Evolutionary conservation across 2,888 invertebrate species (phyloP).

Genomic region (Esperia sulphurella): DNA sequence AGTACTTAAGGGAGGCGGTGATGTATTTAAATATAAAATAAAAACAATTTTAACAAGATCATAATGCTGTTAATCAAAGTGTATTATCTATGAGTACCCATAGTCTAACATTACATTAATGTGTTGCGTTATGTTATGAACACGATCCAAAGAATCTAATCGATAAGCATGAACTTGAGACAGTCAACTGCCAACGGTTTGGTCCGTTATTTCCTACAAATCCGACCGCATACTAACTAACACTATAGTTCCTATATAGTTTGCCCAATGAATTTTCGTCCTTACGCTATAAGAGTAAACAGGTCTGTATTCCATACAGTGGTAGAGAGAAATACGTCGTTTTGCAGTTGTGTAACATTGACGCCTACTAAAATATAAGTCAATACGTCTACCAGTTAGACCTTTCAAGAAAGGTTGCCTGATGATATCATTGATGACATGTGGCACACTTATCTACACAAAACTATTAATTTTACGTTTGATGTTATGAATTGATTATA

Average conservation of each 20-base stretch:
- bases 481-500: not conserved
- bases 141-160: slow-evolving; percentile 9
- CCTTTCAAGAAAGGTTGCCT: not conserved
- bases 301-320: not conserved
- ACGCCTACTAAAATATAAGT: slow-evolving; percentile 1
- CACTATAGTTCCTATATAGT: slow-evolving; percentile 7
- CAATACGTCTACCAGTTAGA: not conserved
- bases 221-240: slow-evolving; percentile 58
- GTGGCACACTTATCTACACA: not conserved
- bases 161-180: slow-evolving; percentile 30
- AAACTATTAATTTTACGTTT: not conserved
- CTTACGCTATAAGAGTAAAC: not conserved
- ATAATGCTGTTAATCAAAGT: too few relatives aligned
- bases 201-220: slow-evolving; percentile 71
- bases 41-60: too few relatives aligned
- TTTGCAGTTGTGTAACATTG: not conserved
- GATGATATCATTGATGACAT: not conserved
- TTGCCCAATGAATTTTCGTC: slow-evolving; percentile 1
- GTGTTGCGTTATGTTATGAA: not conserved
- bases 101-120: not conserved
- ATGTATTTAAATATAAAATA: too few relatives aligned
- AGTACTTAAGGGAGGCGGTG: too few relatives aligned
- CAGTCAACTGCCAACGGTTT: slow-evolving; percentile 45
- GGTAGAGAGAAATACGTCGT: not conserved
- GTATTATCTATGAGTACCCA: not conserved